Evolutionary conservation across 2,113 vertebrate genomes (phyloP), one percentile per base, ranked within the genome.

Genomic region (Sebastes fasciatus): DNA sequence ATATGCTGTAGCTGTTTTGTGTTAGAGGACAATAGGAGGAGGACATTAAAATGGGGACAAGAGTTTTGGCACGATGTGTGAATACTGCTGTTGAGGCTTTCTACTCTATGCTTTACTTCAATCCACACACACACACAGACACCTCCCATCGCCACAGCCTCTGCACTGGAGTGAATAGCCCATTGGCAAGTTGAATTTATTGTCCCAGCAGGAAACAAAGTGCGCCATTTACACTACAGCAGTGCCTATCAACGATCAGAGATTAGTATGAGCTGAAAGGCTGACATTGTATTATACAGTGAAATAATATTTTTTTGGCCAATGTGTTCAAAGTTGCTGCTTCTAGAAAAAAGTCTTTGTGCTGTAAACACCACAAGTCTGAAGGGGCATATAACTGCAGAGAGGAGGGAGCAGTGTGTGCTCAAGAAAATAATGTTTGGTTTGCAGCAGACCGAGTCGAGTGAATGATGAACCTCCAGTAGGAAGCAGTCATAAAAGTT

Each of bases 101-200:
- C 80, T 86, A 70, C 80, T 74, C 55, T 43, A 60, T 51, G 81
- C 66, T 86, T 77, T 73, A 61, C 57, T 51, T 19, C 49, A 63
- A 62, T 49, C 43, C 64, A 66, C 60, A 43, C 23, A 45, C n/a
- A 77, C n/a, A 75, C 8, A 74, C 3, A 77, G 63, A 74, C 64
- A 51, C 42, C 46, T 52, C 65, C 83, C 62, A 65, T 68, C 57
- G 23, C 62, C 75, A 34, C 34, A 69, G 61, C 68, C 46, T 80
- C 79, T 49, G 86, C 83, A 77, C 48, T 80, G 80, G 69, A n/a
- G 48, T 77, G 80, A 89, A 83, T 64, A 60, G 74, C 76, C 85
- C 69, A 82, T 89, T 5, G 69, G 90, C 85, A 91, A 83, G 80
- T 89, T 89, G 74, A 87, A 92, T 92, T 90, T 87, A 91, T 88